These are phyloP conservation scores for Heteromormyrus szaboi DNA, from an alignment of 2,797 vertebrate genomes.

Conservation along the genomic window DNA sequence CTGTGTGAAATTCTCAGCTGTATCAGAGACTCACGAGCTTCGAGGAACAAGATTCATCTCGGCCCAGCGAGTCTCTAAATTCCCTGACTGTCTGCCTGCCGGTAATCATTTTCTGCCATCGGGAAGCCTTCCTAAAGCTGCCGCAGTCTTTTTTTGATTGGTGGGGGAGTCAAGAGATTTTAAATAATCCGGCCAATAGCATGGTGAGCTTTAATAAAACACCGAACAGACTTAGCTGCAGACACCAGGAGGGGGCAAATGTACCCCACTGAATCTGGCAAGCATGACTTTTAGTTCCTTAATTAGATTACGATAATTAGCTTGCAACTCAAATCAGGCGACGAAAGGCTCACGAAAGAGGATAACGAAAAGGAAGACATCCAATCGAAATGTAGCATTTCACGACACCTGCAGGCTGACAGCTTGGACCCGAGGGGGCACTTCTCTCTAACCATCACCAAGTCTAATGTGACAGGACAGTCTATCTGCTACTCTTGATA, in stretches of 20 bases:
- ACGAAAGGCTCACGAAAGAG: not conserved
- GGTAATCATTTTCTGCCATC: not conserved
- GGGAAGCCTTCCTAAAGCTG: not conserved
- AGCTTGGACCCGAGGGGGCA: not conserved
- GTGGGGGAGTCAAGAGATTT: not conserved
- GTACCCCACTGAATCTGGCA: not conserved
- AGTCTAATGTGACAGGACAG: conserved; percentile 18
- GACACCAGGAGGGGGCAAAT: not conserved
- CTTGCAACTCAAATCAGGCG: not conserved
- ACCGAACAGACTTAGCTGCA: not conserved
- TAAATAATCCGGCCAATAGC: not conserved
- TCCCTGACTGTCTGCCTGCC: not conserved
- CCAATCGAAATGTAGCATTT: not conserved
- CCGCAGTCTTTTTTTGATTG: not conserved
- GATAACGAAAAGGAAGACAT: not conserved
- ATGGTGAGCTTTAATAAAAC: not conserved
- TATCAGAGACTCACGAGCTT: not conserved
- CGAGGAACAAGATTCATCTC: not conserved
- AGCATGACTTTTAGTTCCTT: not conserved
- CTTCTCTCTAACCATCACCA: conserved; percentile 16
- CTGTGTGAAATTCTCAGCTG: not conserved
- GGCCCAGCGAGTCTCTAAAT: not conserved
- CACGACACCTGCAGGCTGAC: not conserved
- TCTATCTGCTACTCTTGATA: conserved; percentile 22
- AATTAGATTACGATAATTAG: conserved; percentile 6